Percentiles rank a stretch among this genome's conserved stretches.
These are phyloP conservation scores for Takifugu rubripes DNA, from an alignment of 2,797 vertebrate species.

Conservation along the genomic window DNA sequence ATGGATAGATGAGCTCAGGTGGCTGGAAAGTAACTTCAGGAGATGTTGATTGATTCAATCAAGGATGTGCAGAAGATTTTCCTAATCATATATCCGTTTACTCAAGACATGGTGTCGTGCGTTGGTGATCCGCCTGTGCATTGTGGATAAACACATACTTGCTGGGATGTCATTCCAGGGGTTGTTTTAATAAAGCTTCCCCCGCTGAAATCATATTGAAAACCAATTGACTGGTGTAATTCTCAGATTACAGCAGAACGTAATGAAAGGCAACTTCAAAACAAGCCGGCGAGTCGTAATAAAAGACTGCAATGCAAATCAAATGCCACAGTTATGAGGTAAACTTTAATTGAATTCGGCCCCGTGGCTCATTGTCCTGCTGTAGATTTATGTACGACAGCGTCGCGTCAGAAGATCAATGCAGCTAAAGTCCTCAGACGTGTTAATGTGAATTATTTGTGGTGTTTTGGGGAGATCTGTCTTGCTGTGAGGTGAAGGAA, in stretches of 20 bases:
- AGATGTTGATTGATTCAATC: too few species aligned
- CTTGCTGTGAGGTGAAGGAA: constrained; percentile 36
- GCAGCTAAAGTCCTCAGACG: not conserved
- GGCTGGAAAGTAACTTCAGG: too few species aligned
- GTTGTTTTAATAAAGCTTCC: constrained; percentile 14
- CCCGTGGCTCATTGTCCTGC: constrained; percentile 6
- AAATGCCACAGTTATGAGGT: constrained; percentile 30
- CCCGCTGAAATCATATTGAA: constrained; percentile 19
- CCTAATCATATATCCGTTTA: constrained; percentile 44
- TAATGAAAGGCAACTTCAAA: constrained; percentile 20
- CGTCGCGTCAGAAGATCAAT: constrained; percentile 35
- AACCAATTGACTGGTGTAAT: constrained; percentile 15
- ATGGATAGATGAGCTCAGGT: too few species aligned
- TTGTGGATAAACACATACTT: not conserved
- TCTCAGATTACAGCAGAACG: constrained; percentile 18
- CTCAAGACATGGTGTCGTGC: constrained; percentile 38
- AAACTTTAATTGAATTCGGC: constrained; percentile 45
- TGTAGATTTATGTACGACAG: constrained; percentile 48
- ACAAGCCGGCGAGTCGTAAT: constrained; percentile 6
- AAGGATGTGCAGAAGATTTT: constrained; percentile 6
- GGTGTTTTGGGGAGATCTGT: too few species aligned
- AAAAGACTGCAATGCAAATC: constrained; percentile 23
- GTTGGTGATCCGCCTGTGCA: constrained; percentile 4
- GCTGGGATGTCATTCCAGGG: constrained; percentile 5
- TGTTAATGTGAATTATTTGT: too few species aligned